These are phyloP conservation scores for Oligia fasciuncula DNA, from an alignment of 2,888 invertebrate species.

Conservation along the genomic window DNA sequence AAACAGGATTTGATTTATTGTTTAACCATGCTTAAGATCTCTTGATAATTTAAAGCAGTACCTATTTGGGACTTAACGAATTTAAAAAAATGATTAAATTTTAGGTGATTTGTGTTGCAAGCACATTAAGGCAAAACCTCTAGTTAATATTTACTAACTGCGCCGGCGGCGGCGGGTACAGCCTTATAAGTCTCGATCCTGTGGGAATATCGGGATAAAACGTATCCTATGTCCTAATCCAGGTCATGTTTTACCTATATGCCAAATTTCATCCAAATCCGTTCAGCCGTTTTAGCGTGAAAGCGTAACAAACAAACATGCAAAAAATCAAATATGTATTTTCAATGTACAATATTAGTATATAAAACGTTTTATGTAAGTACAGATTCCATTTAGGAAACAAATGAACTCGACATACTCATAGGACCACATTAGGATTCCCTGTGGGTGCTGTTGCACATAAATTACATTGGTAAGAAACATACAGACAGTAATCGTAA, in stretches of 20 bases:
- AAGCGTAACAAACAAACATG: too few species aligned
- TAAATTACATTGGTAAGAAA: not conserved
- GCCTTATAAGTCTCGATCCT: too few species aligned
- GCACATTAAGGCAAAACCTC: rapidly evolving
- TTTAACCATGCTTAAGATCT: not conserved
- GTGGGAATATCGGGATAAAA: too few species aligned
- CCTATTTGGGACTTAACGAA: not conserved
- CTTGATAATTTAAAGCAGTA: not conserved
- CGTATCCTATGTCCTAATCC: too few species aligned
- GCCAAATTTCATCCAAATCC: too few species aligned
- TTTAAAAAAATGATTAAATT: not conserved
- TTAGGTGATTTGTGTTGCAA: not conserved
- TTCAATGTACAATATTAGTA: too few species aligned
- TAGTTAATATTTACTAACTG: not conserved
- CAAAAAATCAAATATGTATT: too few species aligned
- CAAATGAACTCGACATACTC: not conserved
- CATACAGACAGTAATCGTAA: not conserved
- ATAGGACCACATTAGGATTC: not conserved
- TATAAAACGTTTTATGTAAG: too few species aligned
- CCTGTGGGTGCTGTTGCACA: not conserved
- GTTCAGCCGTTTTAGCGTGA: too few species aligned
- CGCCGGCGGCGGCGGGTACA: too few species aligned
- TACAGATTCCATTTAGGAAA: not conserved
- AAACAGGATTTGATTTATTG: not conserved
- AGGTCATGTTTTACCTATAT: too few species aligned